Conservation (phyloP, 2,888 invertebrate species). For the Acrobasis consociella region DNA sequence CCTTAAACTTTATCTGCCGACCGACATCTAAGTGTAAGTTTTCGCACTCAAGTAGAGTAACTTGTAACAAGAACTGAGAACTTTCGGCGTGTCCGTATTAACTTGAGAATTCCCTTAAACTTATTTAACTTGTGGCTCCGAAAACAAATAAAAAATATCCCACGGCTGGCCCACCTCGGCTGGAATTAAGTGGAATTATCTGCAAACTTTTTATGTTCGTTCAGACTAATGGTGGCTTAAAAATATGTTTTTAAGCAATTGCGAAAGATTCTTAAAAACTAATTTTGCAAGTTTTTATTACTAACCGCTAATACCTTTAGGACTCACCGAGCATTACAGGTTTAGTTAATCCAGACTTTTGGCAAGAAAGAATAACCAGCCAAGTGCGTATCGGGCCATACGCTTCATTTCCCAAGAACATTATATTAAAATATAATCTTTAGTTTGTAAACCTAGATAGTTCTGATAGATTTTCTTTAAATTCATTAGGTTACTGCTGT, state of each 20-base stretch:
- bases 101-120: conserved; percentile 44
- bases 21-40: conserved; percentile 17
- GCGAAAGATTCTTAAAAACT: background rate
- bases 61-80: conserved; percentile 41
- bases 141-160: conserved; percentile 16
- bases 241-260: background rate
- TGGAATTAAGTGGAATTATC: conserved; percentile 9
- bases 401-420: too few species aligned
- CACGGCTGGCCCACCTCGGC: background rate
- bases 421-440: too few species aligned
- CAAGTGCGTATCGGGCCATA: too few species aligned
- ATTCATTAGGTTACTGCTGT: too few species aligned
- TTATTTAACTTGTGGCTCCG: conserved; percentile 20
- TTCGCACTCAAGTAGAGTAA: conserved; percentile 31
- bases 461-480: too few species aligned
- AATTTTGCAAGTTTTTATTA: conserved; percentile 15
- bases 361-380: too few species aligned
- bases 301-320: background rate
- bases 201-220: background rate
- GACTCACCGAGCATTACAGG: too few species aligned
- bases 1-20: conserved; percentile 12
- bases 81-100: conserved; percentile 43
- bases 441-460: too few species aligned
- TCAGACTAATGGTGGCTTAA: conserved; percentile 3
- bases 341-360: too few species aligned